Percentiles rank a stretch among this genome's conserved stretches.
Evolutionary conservation across 1,140 invertebrate species (phyloP).

Genomic region (Trichonephila clavata): DNA sequence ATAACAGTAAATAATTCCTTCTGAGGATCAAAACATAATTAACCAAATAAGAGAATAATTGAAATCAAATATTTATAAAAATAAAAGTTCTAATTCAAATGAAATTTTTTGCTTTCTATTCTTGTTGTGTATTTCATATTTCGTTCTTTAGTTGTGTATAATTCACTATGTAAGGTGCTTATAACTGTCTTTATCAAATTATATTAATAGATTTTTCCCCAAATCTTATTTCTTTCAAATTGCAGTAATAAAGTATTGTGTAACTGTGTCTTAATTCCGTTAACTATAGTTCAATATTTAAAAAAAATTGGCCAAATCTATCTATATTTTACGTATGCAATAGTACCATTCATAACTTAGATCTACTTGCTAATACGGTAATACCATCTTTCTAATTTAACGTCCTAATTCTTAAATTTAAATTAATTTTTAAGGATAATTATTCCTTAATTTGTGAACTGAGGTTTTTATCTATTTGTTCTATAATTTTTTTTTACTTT

Average conservation of each 20-base stretch:
- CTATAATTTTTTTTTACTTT: not conserved
- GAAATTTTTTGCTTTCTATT: not conserved
- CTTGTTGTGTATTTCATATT: constrained; percentile 20
- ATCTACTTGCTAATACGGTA: not conserved
- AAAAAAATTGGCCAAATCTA: constrained; percentile 11
- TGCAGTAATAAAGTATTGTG: not conserved
- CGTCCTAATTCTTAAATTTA: not conserved
- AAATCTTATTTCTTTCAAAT: not conserved
- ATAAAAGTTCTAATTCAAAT: constrained; percentile 26
- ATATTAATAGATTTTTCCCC: not conserved
- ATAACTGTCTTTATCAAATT: constrained; percentile 24
- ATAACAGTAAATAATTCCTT: not conserved
- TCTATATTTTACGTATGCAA: not conserved
- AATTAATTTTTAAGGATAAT: not conserved
- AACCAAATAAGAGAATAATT: not conserved
- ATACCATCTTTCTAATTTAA: not conserved
- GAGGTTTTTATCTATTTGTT: not conserved
- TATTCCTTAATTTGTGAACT: not conserved
- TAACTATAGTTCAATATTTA: constrained; percentile 22
- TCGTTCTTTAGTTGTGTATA: constrained; percentile 18
- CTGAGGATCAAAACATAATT: not conserved
- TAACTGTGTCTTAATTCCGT: constrained; percentile 22
- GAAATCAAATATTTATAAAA: constrained; percentile 13
- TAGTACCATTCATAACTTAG: not conserved
- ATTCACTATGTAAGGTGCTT: constrained; percentile 51